Evolutionary conservation across 2,888 invertebrate species (phyloP), one percentile per base, ranked within the genome.

Genomic region (Shargacucullia verbasci): DNA sequence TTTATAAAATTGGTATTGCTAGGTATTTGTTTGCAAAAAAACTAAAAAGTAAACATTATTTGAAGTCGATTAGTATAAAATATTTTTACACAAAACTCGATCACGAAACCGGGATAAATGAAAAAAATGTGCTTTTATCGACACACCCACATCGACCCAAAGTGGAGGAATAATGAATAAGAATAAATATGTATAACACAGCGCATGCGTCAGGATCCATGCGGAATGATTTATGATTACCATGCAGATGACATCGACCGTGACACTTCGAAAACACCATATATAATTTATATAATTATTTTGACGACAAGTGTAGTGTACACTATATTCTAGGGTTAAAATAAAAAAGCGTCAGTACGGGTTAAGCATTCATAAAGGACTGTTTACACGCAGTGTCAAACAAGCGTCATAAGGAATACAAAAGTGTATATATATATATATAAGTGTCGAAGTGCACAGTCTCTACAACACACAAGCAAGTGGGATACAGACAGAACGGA

Each of bases 141-240:
- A 57, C 46, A 69, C 43, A 68, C 68, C 66, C 68, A 59, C 57
- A 70, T 45, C 38, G 49, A 53, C 64, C 63, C 63, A 70, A 45
- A 41, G 34, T 67, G 63, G 64, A 62, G 54, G 52, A 29, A 29
- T 64, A 52, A 67, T 64, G 44, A 61, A 61, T 48, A 47, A 54
- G 12, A 39, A 49, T 57, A 56, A 37, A 39, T 49, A 74, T 66
- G 46, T 56, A 73, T 72, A 78, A 85, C 73, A 81, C 82, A 85
- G 88, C 87, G 63, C 88, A 91, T 91, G 91, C 91, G 77, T 79
- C 69, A 80, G 84, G 83, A 77, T 53, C 48, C 87, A 84, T 88
- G 89, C 88, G 65, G 46, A 68, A 76, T 81, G 80, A 74, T 70
- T n/a, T 59, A 64, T 68, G 73, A 74, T 81, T 73, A 64, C 58